Evolutionary conservation across 2,888 invertebrate genomes (phyloP).

Genomic region (Lochmaea capreae): DNA sequence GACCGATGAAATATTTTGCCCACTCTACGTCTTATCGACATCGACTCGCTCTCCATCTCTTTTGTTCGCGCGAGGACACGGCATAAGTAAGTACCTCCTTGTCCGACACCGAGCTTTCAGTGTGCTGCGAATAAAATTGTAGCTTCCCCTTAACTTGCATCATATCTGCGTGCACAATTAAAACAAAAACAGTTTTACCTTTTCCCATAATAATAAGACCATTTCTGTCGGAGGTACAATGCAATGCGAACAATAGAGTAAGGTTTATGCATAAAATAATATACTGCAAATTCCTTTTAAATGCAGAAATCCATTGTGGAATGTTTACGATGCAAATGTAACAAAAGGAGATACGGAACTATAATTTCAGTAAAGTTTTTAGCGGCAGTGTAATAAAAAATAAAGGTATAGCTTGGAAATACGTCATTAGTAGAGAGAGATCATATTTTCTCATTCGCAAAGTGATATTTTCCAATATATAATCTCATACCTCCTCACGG

Average conservation of each 20-base stretch:
- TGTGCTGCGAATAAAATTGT: no score
- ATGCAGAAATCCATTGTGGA: background rate
- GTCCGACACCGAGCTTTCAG: no score
- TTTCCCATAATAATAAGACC: background rate
- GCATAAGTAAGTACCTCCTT: no score
- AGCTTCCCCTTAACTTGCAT: background rate
- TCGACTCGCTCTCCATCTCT: no score
- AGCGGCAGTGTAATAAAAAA: background rate
- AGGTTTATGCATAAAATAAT: conserved; percentile 7
- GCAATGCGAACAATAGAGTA: background rate
- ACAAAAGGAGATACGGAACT: background rate
- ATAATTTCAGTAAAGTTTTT: background rate
- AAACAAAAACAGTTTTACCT: background rate
- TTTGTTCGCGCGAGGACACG: no score
- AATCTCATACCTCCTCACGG: background rate
- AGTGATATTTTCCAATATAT: conserved; percentile 16
- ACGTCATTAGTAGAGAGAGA: no score
- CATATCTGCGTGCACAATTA: background rate
- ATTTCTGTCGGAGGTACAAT: background rate
- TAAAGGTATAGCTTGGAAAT: background rate
- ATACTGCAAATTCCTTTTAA: background rate
- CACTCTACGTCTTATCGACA: no score
- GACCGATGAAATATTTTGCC: no score
- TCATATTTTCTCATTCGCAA: no score
- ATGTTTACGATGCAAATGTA: background rate